Base-by-base conservation (phyloP, 2,797 vertebrate species). In the Danionella dracula region DNA sequence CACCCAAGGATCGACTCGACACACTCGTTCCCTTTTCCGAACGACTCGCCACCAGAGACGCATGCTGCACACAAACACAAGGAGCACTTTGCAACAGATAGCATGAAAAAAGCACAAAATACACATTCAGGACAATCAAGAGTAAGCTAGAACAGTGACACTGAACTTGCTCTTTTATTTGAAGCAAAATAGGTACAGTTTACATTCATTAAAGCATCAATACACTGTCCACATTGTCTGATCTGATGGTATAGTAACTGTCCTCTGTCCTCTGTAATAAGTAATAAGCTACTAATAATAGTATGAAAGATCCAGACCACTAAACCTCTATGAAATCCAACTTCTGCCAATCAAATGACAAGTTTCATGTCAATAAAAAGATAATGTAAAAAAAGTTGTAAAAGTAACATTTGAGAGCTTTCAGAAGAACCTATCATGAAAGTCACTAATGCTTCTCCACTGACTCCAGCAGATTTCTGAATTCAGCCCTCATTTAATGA, bases 1-100 rank as follows among this genome's bases (percentile, higher is more conserved):
- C 92, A 0, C 93, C 93, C 63, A 89, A 76, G 1, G 85, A 94
- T 75, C 55, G 93, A 85, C 75, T 94, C 85, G 87, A 92, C 86
- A 85, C 84, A 73, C 75, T 93, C 0, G 93, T 92, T n/a, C 91
- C 86, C 80, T 94, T 94, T 76, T 96, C 93, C 0, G 91, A 89
- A 63, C 93, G 92, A 75, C 92, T 89, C 27, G 89, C 87, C 73
- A 87, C 90, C 83, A 93, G 77, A 9, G 91, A 90, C 74, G 90
- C 84, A 84, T 91, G 90, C 89, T 92, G 83, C 0, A 45, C 0
- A 10, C 11, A 54, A 13, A 15, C n/a, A 42, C 2, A 48, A 19
- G 17, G 13, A 31, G 40, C 19, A 12, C 5, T 19, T 51, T 29
- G 15, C n/a, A 41, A 50, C 11, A 60, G 37, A 27, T 20, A 11